These are phyloP conservation scores for Carabus problematicus DNA, from an alignment of 2,888 invertebrate species.

Conservation along the genomic window DNA sequence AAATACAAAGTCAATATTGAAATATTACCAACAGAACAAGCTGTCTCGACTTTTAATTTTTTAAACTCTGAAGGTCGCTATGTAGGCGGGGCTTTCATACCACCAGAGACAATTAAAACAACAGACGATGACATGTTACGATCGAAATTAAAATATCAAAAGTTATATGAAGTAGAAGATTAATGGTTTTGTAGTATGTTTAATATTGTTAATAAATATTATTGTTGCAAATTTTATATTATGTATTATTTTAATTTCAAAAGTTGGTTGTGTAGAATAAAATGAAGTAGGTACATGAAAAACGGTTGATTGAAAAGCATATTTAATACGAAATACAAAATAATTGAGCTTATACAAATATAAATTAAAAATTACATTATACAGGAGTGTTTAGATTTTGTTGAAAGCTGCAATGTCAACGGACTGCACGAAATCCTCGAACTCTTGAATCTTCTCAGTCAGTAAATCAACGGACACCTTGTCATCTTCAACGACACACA, in stretches of 20 bases:
- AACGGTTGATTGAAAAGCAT: neutral
- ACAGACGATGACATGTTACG: constrained; percentile 68
- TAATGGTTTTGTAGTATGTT: constrained; percentile 66
- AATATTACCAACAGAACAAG: constrained; percentile 81
- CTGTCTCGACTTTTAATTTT: constrained; percentile 91
- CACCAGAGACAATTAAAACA: constrained; percentile 64
- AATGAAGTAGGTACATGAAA: neutral
- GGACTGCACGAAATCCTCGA: constrained; percentile 91
- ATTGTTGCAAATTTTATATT: constrained; percentile 4
- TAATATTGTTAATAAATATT: constrained; percentile 28
- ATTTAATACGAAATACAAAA: neutral
- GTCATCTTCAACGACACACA: constrained; percentile 95
- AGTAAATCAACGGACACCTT: constrained; percentile 92
- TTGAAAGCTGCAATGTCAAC: constrained; percentile 96
- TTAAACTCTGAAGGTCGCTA: constrained; percentile 80
- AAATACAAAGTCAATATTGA: constrained; percentile 75
- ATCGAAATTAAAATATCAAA: constrained; percentile 64
- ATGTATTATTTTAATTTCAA: too few relatives aligned
- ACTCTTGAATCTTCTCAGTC: constrained; percentile 86
- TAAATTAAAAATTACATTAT: too few relatives aligned
- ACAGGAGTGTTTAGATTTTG: constrained; percentile 72
- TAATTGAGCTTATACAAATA: too few relatives aligned
- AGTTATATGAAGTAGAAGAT: constrained; percentile 68
- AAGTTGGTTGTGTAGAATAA: neutral
- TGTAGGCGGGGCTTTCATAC: constrained; percentile 74